These are phyloP conservation scores for Condylostylus longicornis DNA, from an alignment of 1,140 invertebrate species.

Conservation along the genomic window DNA sequence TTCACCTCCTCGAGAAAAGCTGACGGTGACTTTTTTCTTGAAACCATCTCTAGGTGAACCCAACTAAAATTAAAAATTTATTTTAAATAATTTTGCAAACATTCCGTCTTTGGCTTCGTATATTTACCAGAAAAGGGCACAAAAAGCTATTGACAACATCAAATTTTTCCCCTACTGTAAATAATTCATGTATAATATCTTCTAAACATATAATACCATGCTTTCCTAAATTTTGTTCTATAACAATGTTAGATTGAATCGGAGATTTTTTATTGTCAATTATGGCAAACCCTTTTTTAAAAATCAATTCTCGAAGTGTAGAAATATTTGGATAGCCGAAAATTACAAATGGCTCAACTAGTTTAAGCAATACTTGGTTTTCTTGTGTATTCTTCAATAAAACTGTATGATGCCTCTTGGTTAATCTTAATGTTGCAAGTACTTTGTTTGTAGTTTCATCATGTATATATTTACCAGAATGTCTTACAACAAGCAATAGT, in stretches of 20 bases:
- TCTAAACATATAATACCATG: constrained; percentile 29
- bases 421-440: constrained; percentile 18
- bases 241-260: constrained; percentile 28
- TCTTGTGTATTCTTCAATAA: constrained; percentile 26
- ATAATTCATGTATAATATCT: constrained; percentile 31
- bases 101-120: background rate
- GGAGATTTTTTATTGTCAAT: constrained; percentile 24
- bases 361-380: constrained; percentile 23
- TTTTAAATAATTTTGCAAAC: constrained; percentile 1
- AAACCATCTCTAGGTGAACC: constrained; percentile 27
- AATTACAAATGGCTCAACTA: constrained; percentile 29
- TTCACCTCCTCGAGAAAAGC: constrained; percentile 26
- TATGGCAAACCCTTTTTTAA: constrained; percentile 28
- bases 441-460: constrained; percentile 25
- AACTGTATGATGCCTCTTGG: constrained; percentile 20
- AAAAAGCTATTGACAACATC: constrained; percentile 18
- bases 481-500: constrained; percentile 25
- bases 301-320: constrained; percentile 26
- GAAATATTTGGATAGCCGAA: constrained; percentile 23
- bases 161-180: constrained; percentile 28
- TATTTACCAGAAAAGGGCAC: constrained; percentile 20
- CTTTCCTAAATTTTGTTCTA: constrained; percentile 25
- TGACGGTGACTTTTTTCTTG: constrained; percentile 25
- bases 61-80: constrained; percentile 13
- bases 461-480: constrained; percentile 14